Evolutionary conservation across 92 coral and sea anemone species (phyloP).

Genomic region (Paragorgia papillata): DNA sequence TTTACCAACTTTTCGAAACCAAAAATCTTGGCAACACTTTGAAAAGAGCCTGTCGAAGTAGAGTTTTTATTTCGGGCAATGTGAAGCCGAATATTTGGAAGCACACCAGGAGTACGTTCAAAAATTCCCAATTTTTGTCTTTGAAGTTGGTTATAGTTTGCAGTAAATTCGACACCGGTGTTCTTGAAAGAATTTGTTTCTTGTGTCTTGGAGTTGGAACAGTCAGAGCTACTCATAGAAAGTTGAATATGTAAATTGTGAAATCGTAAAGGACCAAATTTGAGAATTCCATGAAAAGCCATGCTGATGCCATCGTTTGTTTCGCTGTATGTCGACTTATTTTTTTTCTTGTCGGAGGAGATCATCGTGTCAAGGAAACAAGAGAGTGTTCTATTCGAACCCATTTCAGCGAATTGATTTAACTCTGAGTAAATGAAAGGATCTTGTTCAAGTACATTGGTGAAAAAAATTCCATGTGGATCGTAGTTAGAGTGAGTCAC

Average conservation of each 20-base stretch:
- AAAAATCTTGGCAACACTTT: neutral
- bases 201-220: no score
- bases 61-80: neutral
- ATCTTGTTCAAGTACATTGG: neutral
- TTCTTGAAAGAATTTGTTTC: neutral
- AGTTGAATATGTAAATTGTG: neutral
- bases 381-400: neutral
- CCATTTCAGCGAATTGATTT: neutral
- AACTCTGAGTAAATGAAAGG: slow-evolving; percentile 8
- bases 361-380: neutral
- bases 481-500: neutral
- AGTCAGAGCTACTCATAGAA: neutral
- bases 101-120: neutral
- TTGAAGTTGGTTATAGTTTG: neutral
- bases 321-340: neutral
- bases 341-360: neutral
- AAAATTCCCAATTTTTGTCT: neutral
- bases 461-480: slow-evolving; percentile 2
- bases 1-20: neutral
- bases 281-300: slow-evolving; percentile 15
- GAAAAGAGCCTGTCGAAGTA: neutral
- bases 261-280: slow-evolving; percentile 7
- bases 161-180: neutral
- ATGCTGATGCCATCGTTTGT: neutral
- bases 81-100: neutral